Conservation (phyloP, 2,888 invertebrate species). For the Plebejus melissa region DNA sequence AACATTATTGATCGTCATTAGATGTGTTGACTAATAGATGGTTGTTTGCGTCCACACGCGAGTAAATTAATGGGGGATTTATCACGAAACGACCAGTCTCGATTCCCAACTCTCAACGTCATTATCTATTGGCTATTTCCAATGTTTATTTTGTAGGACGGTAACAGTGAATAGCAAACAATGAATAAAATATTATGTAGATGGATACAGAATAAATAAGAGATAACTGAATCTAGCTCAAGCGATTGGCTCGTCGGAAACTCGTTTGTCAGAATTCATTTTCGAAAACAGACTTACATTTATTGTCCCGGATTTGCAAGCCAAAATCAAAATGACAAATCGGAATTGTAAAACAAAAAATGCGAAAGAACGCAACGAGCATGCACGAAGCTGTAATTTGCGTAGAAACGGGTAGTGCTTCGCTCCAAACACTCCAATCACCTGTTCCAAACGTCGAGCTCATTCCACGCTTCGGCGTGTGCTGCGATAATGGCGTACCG, state of each 20-base stretch:
- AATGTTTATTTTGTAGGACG: background rate
- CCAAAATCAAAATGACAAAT: background rate
- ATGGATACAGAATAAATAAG: conserved; percentile 1
- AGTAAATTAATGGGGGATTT: conserved; percentile 3
- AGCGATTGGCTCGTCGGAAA: conserved; percentile 5
- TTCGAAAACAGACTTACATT: background rate
- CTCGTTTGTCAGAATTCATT: conserved; percentile 4
- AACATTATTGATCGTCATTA: background rate
- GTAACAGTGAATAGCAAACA: conserved; percentile 10
- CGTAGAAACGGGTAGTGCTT: conserved; percentile 6
- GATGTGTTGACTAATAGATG: background rate
- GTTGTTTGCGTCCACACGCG: background rate
- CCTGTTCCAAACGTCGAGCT: conserved; percentile 3
- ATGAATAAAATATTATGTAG: background rate
- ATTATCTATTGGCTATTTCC: background rate
- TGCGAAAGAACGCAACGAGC: background rate
- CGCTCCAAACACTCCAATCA: background rate
- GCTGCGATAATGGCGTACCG: background rate
- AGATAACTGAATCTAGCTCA: background rate
- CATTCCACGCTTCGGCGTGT: background rate
- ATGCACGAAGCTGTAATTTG: conserved; percentile 5
- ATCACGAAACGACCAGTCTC: background rate
- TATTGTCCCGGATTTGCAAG: background rate
- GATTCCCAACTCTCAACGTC: background rate
- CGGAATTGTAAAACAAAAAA: background rate